Percentiles rank a stretch among this genome's conserved stretches.
These are phyloP conservation scores for Piaya cayana DNA, from an alignment of 2,113 vertebrate species.

Conservation along the genomic window DNA sequence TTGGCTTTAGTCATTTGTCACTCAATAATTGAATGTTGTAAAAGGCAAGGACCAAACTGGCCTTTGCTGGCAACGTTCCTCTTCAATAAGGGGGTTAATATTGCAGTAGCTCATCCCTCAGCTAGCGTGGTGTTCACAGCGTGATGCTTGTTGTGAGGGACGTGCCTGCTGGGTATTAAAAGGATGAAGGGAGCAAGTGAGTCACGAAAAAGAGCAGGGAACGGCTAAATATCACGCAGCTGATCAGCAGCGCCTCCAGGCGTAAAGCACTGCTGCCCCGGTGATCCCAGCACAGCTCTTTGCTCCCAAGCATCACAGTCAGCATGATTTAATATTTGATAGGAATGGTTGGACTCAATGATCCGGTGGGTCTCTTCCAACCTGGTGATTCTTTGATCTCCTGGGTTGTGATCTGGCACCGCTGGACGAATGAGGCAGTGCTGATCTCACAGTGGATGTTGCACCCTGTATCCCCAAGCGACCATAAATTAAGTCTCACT, in stretches of 20 bases:
- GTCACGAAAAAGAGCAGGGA: neutral
- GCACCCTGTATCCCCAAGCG: rapidly evolving
- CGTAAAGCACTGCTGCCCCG: neutral
- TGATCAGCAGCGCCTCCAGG: neutral
- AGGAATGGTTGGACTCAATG: too few species aligned
- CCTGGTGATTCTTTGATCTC: too few species aligned
- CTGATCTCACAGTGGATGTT: rapidly evolving
- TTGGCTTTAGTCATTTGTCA: neutral
- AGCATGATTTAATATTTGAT: too few species aligned
- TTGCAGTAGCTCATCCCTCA: neutral
- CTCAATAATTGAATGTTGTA: neutral
- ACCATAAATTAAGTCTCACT: neutral
- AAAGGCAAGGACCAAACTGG: neutral
- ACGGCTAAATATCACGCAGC: neutral
- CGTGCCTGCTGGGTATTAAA: rapidly evolving
- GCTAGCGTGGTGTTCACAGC: neutral
- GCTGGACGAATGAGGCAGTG: rapidly evolving
- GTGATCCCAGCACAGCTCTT: neutral
- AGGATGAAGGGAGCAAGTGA: neutral
- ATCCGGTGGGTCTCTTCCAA: too few species aligned
- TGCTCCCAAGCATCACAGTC: rapidly evolving
- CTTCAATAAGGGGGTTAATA: neutral
- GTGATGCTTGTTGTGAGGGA: neutral
- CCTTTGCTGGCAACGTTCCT: neutral
- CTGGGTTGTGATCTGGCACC: rapidly evolving